These are phyloP conservation scores for Lathronympha strigana DNA, from an alignment of 2,888 invertebrate genomes.

Conservation along the genomic window DNA sequence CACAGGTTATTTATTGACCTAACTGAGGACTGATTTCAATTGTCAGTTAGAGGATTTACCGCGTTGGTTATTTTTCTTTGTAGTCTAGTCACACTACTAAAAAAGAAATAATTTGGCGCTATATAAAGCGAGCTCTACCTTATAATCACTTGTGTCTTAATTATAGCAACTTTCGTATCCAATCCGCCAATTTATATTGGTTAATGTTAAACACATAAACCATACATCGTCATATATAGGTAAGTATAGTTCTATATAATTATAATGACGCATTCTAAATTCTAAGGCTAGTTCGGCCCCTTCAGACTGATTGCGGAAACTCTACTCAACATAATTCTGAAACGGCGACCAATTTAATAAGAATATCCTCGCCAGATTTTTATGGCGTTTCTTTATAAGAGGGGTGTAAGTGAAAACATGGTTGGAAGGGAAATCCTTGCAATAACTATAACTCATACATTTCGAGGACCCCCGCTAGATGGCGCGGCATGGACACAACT, in stretches of 20 bases:
- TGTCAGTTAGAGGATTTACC: neutral
- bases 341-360: conserved; percentile 73
- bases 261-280: conserved; percentile 9
- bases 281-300: neutral
- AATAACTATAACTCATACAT: conserved; percentile 82
- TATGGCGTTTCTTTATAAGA: conserved; percentile 73
- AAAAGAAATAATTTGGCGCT: too few species aligned
- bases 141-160: neutral
- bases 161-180: neutral
- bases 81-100: too few species aligned
- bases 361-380: conserved; percentile 76
- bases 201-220: conserved; percentile 3
- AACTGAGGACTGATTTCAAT: conserved; percentile 6
- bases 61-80: neutral
- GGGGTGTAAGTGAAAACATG: conserved; percentile 82
- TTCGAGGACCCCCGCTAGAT: conserved; percentile 78
- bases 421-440: conserved; percentile 78
- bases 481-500: conserved; percentile 79
- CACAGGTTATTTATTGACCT: conserved; percentile 12
- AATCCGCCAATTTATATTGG: neutral
- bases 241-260: neutral
- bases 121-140: neutral
- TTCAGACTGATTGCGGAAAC: neutral
- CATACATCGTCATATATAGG: too few species aligned
- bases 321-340: conserved; percentile 51